A percentile compares a stretch with the other conserved stretches of the same genome.
Conservation (phyloP, 1,140 invertebrate species). For the Camponotus vicinus region DNA sequence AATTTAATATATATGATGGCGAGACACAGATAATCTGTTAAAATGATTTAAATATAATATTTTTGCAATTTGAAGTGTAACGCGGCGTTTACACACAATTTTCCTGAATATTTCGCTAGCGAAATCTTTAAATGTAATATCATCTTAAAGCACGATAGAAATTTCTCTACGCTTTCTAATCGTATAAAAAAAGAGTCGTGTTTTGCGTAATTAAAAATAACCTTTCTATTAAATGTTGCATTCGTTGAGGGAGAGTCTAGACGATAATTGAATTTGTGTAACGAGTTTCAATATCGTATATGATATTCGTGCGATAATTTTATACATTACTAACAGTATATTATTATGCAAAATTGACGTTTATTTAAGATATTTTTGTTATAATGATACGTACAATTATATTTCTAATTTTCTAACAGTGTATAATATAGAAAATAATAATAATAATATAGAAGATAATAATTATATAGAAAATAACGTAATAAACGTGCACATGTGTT, state of each 20-base stretch:
- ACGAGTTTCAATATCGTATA: not conserved
- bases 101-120: constrained; percentile 19
- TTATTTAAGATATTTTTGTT: not conserved
- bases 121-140: constrained; percentile 30
- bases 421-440: not conserved
- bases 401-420: not conserved
- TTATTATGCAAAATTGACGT: not conserved
- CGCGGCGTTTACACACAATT: constrained; percentile 12
- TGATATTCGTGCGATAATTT: not conserved
- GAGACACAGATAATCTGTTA: not conserved
- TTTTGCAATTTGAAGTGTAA: not conserved
- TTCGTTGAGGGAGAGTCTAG: not conserved
- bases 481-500: not conserved
- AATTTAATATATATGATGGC: not conserved
- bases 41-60: not conserved
- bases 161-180: constrained; percentile 55
- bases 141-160: constrained; percentile 7
- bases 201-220: constrained; percentile 52
- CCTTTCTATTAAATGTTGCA: not conserved
- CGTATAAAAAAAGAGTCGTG: not conserved
- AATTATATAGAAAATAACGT: no score
- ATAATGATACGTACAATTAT: not conserved
- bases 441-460: not conserved
- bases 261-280: not conserved
- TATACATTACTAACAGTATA: not conserved